Conservation (phyloP, 2,888 invertebrate genomes). For the Shargacucullia verbasci region DNA sequence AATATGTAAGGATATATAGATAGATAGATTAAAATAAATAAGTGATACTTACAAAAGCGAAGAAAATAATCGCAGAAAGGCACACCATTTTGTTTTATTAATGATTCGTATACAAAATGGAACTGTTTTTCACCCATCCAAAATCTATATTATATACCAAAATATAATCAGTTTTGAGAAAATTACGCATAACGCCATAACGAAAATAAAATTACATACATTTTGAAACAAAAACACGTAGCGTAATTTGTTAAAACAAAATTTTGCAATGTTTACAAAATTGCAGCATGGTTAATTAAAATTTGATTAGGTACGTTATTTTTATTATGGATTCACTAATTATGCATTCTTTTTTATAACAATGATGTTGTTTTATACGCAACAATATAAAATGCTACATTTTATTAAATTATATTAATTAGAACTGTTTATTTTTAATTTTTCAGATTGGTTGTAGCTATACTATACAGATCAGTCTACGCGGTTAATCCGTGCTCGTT, state of each 20-base stretch:
- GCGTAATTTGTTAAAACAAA: constrained; percentile 12
- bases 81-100: constrained; percentile 32
- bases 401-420: too few species aligned
- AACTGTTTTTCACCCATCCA: constrained; percentile 9
- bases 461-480: too few species aligned
- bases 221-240: constrained; percentile 40
- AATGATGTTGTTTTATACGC: too few species aligned
- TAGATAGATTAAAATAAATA: not conserved
- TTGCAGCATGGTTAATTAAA: constrained; percentile 4
- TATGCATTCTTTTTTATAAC: too few species aligned
- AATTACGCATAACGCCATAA: constrained; percentile 28
- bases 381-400: not conserved
- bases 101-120: not conserved
- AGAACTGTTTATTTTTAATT: too few species aligned
- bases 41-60: constrained; percentile 40
- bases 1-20: too few species aligned
- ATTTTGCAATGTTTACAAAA: constrained; percentile 14
- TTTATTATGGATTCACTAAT: constrained; percentile 4
- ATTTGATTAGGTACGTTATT: constrained; percentile 17
- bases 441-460: too few species aligned
- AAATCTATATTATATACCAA: constrained; percentile 44
- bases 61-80: not conserved
- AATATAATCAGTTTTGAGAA: constrained; percentile 49
- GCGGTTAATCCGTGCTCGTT: too few species aligned
- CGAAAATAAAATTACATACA: constrained; percentile 12